These are phyloP conservation scores for Leucoptera coffeella DNA, from an alignment of 2,888 invertebrate species.

Conservation along the genomic window DNA sequence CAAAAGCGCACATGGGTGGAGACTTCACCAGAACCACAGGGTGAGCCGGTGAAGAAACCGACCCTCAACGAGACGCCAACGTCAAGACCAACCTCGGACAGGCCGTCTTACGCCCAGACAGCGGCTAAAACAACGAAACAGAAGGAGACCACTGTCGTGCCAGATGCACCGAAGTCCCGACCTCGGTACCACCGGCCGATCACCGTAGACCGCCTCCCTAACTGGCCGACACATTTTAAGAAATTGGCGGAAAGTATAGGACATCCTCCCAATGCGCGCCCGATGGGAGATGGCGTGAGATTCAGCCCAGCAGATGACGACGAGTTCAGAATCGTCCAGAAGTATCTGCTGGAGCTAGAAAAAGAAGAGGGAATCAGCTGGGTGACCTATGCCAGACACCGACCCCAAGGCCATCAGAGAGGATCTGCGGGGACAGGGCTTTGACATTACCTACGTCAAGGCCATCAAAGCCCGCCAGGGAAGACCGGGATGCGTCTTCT, in stretches of 20 bases:
- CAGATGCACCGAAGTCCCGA: not conserved
- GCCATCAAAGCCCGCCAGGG: slow-evolving; percentile 5
- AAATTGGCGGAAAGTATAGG: slow-evolving; percentile 2
- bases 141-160: not conserved
- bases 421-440: not conserved
- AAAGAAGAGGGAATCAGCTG: not conserved
- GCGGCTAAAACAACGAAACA: too few relatives aligned
- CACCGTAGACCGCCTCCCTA: not conserved
- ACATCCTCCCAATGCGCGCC: slow-evolving; percentile 6
- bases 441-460: not conserved
- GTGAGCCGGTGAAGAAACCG: too few relatives aligned
- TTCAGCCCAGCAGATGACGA: not conserved
- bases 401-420: not conserved
- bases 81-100: too few relatives aligned
- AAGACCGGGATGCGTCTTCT: slow-evolving; percentile 5
- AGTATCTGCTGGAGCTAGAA: not conserved
- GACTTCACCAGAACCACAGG: too few relatives aligned
- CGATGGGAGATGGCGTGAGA: not conserved
- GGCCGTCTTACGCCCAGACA: too few relatives aligned
- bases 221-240: slow-evolving; percentile 1
- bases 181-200: not conserved
- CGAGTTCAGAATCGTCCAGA: not conserved
- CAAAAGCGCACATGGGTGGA: too few relatives aligned
- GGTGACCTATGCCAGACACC: slow-evolving; percentile 1
- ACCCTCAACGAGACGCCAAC: too few relatives aligned